These are phyloP conservation scores for Pardosa pseudoannulata DNA, from an alignment of 2,888 invertebrate species.

Conservation along the genomic window DNA sequence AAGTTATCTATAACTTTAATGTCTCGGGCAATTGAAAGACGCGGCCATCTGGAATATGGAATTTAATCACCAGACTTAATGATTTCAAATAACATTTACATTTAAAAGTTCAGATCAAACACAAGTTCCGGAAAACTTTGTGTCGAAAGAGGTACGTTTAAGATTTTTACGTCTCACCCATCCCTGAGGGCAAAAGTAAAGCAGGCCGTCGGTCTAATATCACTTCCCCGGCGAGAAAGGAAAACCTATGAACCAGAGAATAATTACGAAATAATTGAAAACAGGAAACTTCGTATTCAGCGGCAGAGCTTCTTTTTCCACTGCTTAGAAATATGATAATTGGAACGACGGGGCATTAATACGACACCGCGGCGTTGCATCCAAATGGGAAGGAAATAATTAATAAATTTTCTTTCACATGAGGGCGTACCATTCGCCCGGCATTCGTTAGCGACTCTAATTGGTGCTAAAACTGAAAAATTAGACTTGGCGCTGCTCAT, in stretches of 20 bases:
- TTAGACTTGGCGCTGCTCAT: conserved; percentile 34
- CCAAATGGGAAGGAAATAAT: conserved; percentile 60
- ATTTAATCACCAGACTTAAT: conserved; percentile 12
- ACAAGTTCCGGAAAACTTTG: not conserved
- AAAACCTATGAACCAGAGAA: conserved; percentile 25
- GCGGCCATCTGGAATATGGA: not conserved
- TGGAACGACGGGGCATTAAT: conserved; percentile 47
- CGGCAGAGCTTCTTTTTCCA: conserved; percentile 35
- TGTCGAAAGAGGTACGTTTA: not conserved
- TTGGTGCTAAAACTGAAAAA: conserved; percentile 59
- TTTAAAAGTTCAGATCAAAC: conserved; percentile 17
- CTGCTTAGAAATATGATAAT: conserved; percentile 37
- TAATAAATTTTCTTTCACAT: conserved; percentile 53
- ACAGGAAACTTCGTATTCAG: conserved; percentile 47
- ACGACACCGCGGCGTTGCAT: conserved; percentile 43
- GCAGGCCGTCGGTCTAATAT: conserved; percentile 19
- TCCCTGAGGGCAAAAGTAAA: conserved; percentile 21
- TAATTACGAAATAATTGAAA: conserved; percentile 60
- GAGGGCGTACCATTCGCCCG: not conserved
- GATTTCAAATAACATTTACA: conserved; percentile 17
- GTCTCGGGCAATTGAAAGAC: not conserved
- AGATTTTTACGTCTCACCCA: conserved; percentile 13
- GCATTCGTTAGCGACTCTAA: conserved; percentile 50
- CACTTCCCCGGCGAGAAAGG: conserved; percentile 23
- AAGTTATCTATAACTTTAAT: not conserved